Conservation (phyloP, 2,888 invertebrate species). For the Tipula unca region DNA sequence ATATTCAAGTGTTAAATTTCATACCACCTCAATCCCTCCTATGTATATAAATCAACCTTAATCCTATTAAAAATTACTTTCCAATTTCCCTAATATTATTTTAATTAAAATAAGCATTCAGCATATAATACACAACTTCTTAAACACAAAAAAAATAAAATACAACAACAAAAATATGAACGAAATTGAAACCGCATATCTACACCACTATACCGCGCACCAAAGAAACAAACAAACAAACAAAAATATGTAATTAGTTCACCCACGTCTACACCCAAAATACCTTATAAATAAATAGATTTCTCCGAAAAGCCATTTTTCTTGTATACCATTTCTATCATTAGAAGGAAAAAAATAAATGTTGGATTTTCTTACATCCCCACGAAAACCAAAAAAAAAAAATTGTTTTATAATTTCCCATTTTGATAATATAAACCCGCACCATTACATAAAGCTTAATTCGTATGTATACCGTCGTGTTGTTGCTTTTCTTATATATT, state of each 20-base stretch:
- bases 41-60: background rate
- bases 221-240: background rate
- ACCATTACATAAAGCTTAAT: conserved; percentile 8
- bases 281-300: background rate
- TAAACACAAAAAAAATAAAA: background rate
- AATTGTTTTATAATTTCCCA: background rate
- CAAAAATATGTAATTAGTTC: background rate
- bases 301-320: background rate
- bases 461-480: background rate
- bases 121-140: background rate
- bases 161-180: background rate
- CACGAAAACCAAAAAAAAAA: background rate
- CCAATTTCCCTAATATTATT: background rate
- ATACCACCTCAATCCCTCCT: background rate
- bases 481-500: background rate
- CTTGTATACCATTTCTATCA: background rate
- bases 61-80: conserved; percentile 4
- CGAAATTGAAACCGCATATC: background rate
- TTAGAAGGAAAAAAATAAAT: background rate
- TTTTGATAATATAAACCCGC: background rate
- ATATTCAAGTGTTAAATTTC: background rate
- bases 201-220: background rate
- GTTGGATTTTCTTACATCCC: background rate
- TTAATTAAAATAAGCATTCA: background rate
- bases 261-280: background rate